Evolutionary conservation across 1,140 invertebrate species (phyloP), one percentile per base, ranked within the genome.

Genomic region (Medauroidea extradentata): DNA sequence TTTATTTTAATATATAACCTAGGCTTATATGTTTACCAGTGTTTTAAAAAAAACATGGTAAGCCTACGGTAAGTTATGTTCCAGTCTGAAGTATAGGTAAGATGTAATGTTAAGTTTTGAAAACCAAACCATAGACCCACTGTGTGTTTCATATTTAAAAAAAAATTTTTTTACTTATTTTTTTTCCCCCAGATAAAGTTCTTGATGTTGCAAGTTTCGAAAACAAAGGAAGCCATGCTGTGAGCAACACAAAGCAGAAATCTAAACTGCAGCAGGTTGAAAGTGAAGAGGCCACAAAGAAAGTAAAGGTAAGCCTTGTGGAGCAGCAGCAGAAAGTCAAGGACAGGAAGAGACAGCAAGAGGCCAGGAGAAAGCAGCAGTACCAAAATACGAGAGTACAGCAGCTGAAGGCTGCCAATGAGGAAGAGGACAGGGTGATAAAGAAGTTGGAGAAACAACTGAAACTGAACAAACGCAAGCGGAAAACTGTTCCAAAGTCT

Each of bases 401-500:
- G 63, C 82, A 85, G 63, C 69, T 92, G 13, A 60, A 82, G 14
- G 70, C 87, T 65, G 89, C 85, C 0, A 92, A 92, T 76, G 75
- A 83, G 46, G 80, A 85, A 18, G 93, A 96, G 74, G 91, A 96
- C 58, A 83, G 79, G 64, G 77, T 84, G 43, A 93, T 96, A 14
- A 86, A 84, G 66, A 83, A 85, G 67, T 71, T 95, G 57, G 91
- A 91, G 68, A 95, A 96, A 71, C 84, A 89, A 69, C 73, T 96
- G 1, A 89, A 89, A 63, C 67, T 96, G 3, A 90, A 93, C 57
- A 91, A 89, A 66, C 80, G 79, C 46, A 90, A 88, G 69, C 82
- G 78, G 25, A 90, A 91, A 68, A 80, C 79, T 51, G 78, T 89
- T 38, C 88, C 90, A 5, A 88, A 89, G 67, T 86, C 85, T 61